phyloP scores from a whole-genome alignment of 2,113 vertebrate species.

The Dasypus novemcinctus region DNA sequence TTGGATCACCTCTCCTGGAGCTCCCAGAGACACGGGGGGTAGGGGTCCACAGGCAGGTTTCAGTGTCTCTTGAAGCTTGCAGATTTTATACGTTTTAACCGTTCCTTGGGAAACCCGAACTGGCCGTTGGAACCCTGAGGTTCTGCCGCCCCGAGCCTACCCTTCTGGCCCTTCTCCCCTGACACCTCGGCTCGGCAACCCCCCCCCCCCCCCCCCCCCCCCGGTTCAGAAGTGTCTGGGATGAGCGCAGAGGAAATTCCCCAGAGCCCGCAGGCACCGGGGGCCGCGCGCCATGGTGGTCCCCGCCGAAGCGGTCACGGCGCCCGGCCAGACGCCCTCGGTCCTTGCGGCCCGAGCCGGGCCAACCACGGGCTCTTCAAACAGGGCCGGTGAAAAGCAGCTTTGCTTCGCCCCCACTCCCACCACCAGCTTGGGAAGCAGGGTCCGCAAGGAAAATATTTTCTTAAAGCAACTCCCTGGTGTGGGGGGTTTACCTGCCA shows the following conservation, averaged over 20 bases:
- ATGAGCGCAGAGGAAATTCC: constrained; percentile 19
- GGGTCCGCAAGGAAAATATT: constrained; percentile 57
- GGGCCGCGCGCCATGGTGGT: constrained; percentile 75
- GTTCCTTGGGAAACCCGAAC: neutral
- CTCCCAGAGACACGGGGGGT: neutral
- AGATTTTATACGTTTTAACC: too few relatives aligned
- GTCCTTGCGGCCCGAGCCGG: constrained; percentile 1
- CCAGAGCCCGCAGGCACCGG: constrained; percentile 45
- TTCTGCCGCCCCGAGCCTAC: neutral
- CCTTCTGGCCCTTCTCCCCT: neutral
- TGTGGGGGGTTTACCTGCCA: constrained; percentile 55
- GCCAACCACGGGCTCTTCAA: constrained; percentile 81
- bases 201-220: neutral
- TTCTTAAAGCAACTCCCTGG: constrained; percentile 71
- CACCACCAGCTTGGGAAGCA: neutral
- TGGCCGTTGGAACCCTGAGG: fast-evolving
- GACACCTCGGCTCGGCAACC: neutral
- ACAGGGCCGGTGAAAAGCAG: constrained; percentile 63
- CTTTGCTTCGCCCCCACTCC: constrained; percentile 13
- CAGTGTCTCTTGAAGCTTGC: neutral
- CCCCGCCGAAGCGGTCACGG: constrained; percentile 57
- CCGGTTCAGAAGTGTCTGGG: constrained; percentile 18
- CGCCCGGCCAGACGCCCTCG: constrained; percentile 56
- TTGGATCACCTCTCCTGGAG: neutral
- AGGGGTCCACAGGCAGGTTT: neutral